Evolutionary conservation across 2,113 vertebrate species (phyloP).

Genomic region (Recurvirostra avosetta): DNA sequence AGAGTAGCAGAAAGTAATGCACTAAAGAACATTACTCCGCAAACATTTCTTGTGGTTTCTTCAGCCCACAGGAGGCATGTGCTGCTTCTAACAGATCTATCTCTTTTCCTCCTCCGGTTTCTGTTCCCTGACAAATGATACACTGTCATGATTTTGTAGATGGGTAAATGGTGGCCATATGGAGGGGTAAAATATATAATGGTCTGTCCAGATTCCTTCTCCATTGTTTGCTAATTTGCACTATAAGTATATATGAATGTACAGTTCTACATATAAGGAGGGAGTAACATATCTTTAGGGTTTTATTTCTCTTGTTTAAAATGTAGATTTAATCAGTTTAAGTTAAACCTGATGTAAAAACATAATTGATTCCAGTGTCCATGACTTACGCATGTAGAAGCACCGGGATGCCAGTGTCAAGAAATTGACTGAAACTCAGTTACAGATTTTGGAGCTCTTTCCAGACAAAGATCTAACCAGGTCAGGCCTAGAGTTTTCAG

Average conservation of each 20-base stretch:
- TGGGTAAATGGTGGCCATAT: not conserved
- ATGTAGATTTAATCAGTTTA: not conserved
- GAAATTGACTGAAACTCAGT: not conserved
- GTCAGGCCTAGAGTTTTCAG: not conserved
- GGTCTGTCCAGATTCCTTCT: not conserved
- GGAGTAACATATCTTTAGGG: not conserved
- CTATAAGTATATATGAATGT: not conserved
- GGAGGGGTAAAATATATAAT: not conserved
- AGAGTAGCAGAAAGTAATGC: not conserved
- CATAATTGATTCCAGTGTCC: not conserved
- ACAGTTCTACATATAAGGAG: not conserved
- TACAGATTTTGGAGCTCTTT: not conserved
- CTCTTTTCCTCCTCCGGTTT: not conserved
- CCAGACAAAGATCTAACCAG: not conserved
- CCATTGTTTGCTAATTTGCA: not conserved
- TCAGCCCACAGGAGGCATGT: not conserved
- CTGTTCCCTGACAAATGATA: not conserved
- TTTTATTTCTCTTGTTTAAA: not conserved
- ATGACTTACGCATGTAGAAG: not conserved
- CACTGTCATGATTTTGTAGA: not conserved
- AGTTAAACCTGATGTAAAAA: not conserved
- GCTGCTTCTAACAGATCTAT: not conserved
- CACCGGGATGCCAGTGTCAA: not conserved
- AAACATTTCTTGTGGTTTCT: not conserved
- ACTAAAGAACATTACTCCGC: not conserved